Percentiles rank a stretch among this genome's conserved stretches.
Conservation (phyloP, 1,140 invertebrate species). For the Brachionus paranguensis region DNA sequence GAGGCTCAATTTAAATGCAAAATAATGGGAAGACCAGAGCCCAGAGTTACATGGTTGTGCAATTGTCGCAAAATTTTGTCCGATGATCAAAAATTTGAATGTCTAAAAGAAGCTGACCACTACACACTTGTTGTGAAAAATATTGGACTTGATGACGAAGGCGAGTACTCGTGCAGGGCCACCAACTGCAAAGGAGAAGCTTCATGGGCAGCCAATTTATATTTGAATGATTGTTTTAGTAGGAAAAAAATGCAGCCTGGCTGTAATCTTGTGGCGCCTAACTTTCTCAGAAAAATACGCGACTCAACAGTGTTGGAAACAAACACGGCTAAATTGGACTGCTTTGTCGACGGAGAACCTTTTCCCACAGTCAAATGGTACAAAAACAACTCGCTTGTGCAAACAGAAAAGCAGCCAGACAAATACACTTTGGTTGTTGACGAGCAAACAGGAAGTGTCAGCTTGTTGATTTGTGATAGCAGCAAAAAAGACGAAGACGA, state of each 20-base stretch:
- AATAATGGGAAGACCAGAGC: conserved; percentile 26
- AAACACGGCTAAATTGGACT: conserved; percentile 15
- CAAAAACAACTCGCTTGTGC: neutral
- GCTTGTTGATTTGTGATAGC: neutral
- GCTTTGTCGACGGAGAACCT: conserved; percentile 14
- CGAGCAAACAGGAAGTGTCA: neutral
- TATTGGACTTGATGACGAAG: neutral
- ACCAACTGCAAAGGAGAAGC: conserved; percentile 18
- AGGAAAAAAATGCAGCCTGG: neutral
- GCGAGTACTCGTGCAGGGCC: conserved; percentile 37
- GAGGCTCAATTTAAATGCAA: conserved; percentile 23
- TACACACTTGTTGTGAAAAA: neutral
- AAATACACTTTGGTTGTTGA: neutral
- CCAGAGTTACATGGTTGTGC: neutral
- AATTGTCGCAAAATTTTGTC: neutral
- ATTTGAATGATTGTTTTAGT: conserved; percentile 4
- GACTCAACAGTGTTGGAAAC: conserved; percentile 8
- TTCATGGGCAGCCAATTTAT: conserved; percentile 9
- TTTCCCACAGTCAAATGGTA: conserved; percentile 25
- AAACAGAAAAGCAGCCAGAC: neutral
- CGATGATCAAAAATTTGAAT: conserved; percentile 10
- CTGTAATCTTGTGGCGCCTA: neutral
- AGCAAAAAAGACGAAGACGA: conserved; percentile 6
- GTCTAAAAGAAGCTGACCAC: neutral
- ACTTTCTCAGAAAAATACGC: conserved; percentile 23